These are phyloP conservation scores for Dugesia japonica DNA, from an alignment of 2,888 invertebrate species.

Conservation along the genomic window DNA sequence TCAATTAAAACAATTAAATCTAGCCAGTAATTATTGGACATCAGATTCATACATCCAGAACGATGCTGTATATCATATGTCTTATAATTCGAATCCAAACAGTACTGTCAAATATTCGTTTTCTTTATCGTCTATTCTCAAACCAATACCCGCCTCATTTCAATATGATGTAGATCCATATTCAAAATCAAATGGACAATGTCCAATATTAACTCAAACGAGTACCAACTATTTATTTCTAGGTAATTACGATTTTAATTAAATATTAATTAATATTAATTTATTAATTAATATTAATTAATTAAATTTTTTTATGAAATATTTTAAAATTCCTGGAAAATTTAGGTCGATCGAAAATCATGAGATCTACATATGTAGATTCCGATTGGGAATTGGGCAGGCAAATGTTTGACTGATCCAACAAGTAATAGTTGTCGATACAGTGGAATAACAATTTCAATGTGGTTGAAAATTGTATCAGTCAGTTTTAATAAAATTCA, in stretches of 20 bases:
- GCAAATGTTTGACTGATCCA: not conserved
- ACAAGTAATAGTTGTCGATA: not conserved
- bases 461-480: not conserved
- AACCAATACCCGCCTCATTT: not conserved
- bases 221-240: not conserved
- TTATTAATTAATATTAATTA: too few species aligned
- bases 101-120: not conserved
- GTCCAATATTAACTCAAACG: not conserved
- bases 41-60: not conserved
- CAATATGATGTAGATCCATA: not conserved
- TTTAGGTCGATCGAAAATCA: not conserved
- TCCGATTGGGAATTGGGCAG: not conserved
- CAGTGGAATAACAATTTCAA: not conserved
- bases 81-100: not conserved
- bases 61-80: not conserved
- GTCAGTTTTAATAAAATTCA: slow-evolving; percentile 3
- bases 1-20: slow-evolving; percentile 12
- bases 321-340: too few species aligned
- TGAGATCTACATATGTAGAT: not conserved
- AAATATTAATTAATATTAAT: too few species aligned
- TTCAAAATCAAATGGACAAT: not conserved
- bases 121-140: not conserved
- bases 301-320: too few species aligned
- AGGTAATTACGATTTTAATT: too few species aligned
- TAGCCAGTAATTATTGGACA: not conserved